Evolutionary conservation across 2,888 invertebrate genomes (phyloP).

Genomic region (Ormyrus nitidulus): DNA sequence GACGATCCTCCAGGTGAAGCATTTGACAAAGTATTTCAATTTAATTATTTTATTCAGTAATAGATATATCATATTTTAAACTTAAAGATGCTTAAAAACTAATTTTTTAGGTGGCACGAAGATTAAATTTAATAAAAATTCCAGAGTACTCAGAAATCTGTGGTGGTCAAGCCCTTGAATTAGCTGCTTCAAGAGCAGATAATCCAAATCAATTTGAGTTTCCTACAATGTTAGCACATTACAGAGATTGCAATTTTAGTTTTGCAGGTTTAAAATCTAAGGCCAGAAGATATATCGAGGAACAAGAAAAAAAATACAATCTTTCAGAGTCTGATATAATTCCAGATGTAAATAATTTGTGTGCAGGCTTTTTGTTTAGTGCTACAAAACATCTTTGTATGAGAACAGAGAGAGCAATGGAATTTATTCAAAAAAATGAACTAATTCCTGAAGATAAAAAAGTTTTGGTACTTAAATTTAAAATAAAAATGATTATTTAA

Average conservation of each 20-base stretch:
- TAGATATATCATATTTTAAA: not conserved
- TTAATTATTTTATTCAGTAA: not conserved
- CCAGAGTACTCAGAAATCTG: constrained; percentile 83
- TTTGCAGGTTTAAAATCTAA: constrained; percentile 88
- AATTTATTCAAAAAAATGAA: constrained; percentile 81
- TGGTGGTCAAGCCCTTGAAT: constrained; percentile 92
- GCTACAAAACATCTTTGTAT: constrained; percentile 87
- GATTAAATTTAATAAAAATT: constrained; percentile 88
- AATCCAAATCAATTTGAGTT: constrained; percentile 82
- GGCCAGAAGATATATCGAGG: constrained; percentile 77
- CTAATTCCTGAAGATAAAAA: constrained; percentile 80
- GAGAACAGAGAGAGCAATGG: constrained; percentile 89
- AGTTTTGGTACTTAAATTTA: constrained; percentile 77
- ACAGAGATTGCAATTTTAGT: constrained; percentile 92
- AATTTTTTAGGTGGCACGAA: constrained; percentile 82
- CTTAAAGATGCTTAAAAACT: not conserved
- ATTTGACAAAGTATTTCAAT: constrained; percentile 86
- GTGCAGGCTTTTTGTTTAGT: constrained; percentile 88
- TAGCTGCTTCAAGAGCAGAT: constrained; percentile 83
- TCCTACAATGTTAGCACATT: constrained; percentile 80
- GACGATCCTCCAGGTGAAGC: constrained; percentile 96
- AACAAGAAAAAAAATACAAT: constrained; percentile 80
- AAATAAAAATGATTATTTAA: constrained; percentile 34
- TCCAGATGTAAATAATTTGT: constrained; percentile 86
- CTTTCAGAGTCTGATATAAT: constrained; percentile 83